Evolutionary conservation across 2,113 vertebrate species (phyloP).

Genomic region (Caretta caretta): DNA sequence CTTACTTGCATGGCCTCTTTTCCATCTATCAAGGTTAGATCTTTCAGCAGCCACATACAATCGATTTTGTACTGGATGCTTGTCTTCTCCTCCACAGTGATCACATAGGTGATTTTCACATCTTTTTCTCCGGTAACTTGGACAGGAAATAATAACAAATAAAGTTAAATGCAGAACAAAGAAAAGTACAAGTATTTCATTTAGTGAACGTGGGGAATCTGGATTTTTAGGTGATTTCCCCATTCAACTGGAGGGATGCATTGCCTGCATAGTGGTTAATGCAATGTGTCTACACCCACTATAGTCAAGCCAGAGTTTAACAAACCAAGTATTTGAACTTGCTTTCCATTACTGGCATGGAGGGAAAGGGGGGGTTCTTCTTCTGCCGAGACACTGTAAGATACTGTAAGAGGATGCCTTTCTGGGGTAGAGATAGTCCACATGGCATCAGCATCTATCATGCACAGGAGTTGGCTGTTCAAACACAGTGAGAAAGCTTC

Average conservation of each 20-base stretch:
- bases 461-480: background rate
- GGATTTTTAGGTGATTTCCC: background rate
- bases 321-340: background rate
- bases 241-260: background rate
- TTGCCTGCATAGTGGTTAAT: background rate
- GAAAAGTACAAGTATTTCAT: background rate
- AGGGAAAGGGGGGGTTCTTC: background rate
- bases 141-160: background rate
- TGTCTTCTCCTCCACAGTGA: background rate
- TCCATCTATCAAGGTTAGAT: background rate
- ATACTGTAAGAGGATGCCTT: background rate
- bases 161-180: background rate
- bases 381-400: background rate
- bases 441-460: background rate
- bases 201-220: background rate
- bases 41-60: background rate
- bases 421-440: background rate
- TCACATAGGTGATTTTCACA: background rate
- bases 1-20: background rate
- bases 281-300: rapidly evolving
- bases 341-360: background rate
- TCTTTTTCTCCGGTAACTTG: background rate
- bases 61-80: background rate
- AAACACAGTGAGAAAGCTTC: background rate
- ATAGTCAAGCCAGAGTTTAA: background rate